Evolutionary conservation across 2,888 invertebrate species (phyloP).

Genomic region (Odiellus spinosus): DNA sequence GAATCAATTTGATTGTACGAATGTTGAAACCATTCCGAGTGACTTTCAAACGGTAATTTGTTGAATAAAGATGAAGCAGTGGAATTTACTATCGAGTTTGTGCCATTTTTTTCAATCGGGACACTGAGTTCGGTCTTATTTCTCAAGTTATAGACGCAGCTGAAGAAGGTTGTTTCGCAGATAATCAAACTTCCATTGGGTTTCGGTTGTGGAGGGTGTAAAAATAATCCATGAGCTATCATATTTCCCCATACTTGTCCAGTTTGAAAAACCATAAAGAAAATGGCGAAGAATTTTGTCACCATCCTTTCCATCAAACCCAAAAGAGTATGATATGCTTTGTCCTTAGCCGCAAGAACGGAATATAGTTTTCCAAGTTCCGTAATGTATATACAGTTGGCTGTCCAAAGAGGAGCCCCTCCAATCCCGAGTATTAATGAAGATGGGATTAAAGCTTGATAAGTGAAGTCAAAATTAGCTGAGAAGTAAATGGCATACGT

Average conservation of each 20-base stretch:
- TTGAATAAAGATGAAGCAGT: too few species aligned
- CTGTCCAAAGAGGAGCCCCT: conserved; percentile 17
- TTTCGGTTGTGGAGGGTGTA: conserved; percentile 1
- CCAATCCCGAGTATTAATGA: conserved; percentile 14
- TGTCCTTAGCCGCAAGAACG: conserved; percentile 2
- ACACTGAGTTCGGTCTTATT: too few species aligned
- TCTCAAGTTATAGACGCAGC: too few species aligned
- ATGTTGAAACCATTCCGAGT: too few species aligned
- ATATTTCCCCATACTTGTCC: conserved; percentile 15
- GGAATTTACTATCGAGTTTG: conserved; percentile 2
- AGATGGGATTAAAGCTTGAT: conserved; percentile 12
- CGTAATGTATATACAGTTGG: conserved; percentile 16
- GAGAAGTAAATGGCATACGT: conserved; percentile 14
- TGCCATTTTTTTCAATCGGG: too few species aligned
- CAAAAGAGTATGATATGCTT: too few species aligned
- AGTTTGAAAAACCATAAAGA: conserved; percentile 13
- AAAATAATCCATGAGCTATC: conserved; percentile 9
- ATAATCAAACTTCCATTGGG: too few species aligned
- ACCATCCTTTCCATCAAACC: conserved; percentile 8
- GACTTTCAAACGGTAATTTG: conserved; percentile 30
- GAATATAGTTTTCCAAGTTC: conserved; percentile 13
- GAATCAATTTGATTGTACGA: too few species aligned
- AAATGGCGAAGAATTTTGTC: conserved; percentile 16
- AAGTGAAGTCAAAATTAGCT: conserved; percentile 12
- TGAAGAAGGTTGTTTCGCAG: too few species aligned